Percentiles rank a stretch among this genome's conserved stretches.
These are phyloP conservation scores for Nomada fucata DNA, from an alignment of 2,888 invertebrate species.

Conservation along the genomic window DNA sequence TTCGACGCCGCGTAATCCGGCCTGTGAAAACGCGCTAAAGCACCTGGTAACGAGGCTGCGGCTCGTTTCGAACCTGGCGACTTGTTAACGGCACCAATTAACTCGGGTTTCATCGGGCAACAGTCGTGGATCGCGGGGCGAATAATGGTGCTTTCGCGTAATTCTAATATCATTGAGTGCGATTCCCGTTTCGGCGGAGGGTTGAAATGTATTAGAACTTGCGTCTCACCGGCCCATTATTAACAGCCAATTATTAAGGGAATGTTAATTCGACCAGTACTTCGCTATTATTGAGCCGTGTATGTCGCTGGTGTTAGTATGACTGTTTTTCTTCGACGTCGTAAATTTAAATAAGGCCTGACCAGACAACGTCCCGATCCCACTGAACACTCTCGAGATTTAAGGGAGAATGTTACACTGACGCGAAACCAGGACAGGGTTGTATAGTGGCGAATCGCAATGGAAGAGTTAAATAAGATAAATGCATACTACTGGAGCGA, in stretches of 20 bases:
- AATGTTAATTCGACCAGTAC: background rate
- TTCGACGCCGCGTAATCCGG: constrained; percentile 20
- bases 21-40: constrained; percentile 10
- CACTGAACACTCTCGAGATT: no score
- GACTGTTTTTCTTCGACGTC: no score
- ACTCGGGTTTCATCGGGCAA: constrained; percentile 22
- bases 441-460: no score
- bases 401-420: no score
- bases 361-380: no score
- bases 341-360: no score
- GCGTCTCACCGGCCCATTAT: no score
- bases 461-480: no score
- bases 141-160: background rate
- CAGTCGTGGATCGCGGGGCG: background rate
- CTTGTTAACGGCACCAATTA: constrained; percentile 42
- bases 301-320: no score
- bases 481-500: no score
- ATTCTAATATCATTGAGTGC: background rate
- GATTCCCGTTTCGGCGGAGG: background rate
- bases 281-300: background rate
- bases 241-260: no score
- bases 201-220: background rate
- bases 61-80: constrained; percentile 15
- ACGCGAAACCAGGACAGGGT: no score
- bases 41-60: constrained; percentile 20